Evolutionary conservation across 2,888 invertebrate species (phyloP).

Genomic region (Acanthosepion esculentum): DNA sequence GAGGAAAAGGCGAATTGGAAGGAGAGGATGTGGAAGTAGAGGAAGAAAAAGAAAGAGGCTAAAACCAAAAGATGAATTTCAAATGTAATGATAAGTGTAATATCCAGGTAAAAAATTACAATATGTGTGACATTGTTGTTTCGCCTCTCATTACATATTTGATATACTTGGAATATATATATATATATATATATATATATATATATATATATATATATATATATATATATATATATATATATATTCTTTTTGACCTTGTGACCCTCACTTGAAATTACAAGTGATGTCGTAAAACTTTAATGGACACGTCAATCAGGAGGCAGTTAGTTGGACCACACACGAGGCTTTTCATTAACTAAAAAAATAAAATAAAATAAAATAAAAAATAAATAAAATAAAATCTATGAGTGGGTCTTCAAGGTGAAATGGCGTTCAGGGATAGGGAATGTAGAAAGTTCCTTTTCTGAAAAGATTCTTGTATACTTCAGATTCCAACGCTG

Average conservation of each 20-base stretch:
- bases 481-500: background rate
- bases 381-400: background rate
- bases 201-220: no score
- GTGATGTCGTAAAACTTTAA: conserved; percentile 6
- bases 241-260: background rate
- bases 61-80: background rate
- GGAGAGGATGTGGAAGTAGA: background rate
- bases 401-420: background rate
- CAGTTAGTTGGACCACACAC: background rate
- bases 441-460: background rate
- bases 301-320: background rate
- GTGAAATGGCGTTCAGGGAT: background rate
- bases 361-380: background rate
- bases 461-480: background rate
- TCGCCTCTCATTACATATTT: no score
- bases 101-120: no score
- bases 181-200: no score
- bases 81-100: background rate
- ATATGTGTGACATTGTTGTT: no score
- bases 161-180: no score
- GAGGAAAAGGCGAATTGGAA: no score
- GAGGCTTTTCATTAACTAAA: background rate
- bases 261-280: background rate
- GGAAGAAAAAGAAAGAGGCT: background rate
- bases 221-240: no score